phyloP scores from a whole-genome alignment of 2,888 invertebrate species.

The Malacosoma neustria region DNA sequence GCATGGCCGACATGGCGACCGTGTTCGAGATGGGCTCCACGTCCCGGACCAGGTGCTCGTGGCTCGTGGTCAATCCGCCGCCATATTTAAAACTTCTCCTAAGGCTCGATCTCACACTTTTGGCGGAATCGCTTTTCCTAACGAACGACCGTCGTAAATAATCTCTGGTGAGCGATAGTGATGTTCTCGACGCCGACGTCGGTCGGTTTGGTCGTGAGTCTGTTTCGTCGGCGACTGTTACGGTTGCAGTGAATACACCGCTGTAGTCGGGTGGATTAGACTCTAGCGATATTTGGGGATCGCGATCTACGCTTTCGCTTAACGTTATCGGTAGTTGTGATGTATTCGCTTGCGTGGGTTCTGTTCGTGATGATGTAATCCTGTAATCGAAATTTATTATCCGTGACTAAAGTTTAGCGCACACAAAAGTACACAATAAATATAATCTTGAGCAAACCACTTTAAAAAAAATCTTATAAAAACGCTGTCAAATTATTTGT shows the following conservation, averaged over 20 bases:
- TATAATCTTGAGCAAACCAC: too few relatives aligned
- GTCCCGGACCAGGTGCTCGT: slow-evolving; percentile 75
- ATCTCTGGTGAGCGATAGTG: slow-evolving; percentile 47
- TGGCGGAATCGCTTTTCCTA: slow-evolving; percentile 54
- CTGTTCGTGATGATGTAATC: slow-evolving; percentile 45
- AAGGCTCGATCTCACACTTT: slow-evolving; percentile 56
- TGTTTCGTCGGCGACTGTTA: slow-evolving; percentile 49
- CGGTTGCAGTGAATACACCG: slow-evolving; percentile 29
- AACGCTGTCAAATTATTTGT: too few relatives aligned
- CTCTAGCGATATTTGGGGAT: slow-evolving; percentile 17
- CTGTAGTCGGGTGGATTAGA: slow-evolving; percentile 35
- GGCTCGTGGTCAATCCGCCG: slow-evolving; percentile 59
- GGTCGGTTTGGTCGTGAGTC: slow-evolving; percentile 26
- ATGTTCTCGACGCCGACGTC: slow-evolving; percentile 40
- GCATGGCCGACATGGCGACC: slow-evolving; percentile 60
- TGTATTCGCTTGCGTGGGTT: slow-evolving; percentile 30
- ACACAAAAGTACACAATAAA: too few relatives aligned
- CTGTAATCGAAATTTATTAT: slow-evolving; percentile 22
- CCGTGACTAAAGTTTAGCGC: too few relatives aligned
- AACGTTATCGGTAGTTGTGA: slow-evolving; percentile 55
- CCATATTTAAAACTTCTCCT: slow-evolving; percentile 60
- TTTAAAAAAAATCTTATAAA: too few relatives aligned
- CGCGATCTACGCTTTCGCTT: slow-evolving; percentile 54
- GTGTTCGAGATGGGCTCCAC: slow-evolving; percentile 76
- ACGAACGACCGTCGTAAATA: slow-evolving; percentile 55